phyloP scores from a whole-genome alignment of 2,113 vertebrate species.

The Lepisosteus oculatus region DNA sequence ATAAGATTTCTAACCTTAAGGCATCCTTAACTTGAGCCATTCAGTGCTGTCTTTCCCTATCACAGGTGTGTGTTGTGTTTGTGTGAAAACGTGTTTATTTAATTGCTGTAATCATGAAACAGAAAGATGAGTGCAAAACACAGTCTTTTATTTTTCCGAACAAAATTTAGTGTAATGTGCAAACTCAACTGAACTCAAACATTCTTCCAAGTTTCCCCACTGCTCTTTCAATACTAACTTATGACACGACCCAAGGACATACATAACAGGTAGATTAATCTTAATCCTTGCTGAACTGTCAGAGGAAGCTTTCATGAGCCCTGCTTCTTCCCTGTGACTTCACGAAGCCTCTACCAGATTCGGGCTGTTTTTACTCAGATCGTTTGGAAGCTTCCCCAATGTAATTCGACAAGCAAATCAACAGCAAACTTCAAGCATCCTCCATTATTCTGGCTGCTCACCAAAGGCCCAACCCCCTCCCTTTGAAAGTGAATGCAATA shows the following conservation, averaged over 20 bases:
- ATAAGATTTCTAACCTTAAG: no score
- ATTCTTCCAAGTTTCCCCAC: no score
- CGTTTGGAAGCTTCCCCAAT: not conserved
- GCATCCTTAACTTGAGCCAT: no score
- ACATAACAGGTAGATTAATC: not conserved
- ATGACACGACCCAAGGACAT: no score
- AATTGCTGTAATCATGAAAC: no score
- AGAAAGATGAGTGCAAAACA: not conserved
- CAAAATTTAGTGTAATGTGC: no score
- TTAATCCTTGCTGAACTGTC: not conserved
- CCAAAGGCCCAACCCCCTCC: not conserved
- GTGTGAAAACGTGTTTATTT: no score
- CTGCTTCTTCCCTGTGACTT: not conserved
- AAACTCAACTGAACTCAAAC: no score
- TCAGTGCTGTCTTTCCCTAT: no score
- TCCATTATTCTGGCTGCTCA: not conserved
- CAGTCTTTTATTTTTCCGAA: not conserved
- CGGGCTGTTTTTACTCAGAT: constrained; percentile 8
- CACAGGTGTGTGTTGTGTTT: no score
- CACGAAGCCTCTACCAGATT: not conserved
- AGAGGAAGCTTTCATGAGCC: not conserved
- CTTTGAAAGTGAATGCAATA: constrained; percentile 7
- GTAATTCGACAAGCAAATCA: constrained; percentile 5
- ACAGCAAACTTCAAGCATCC: not conserved
- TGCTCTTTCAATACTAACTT: no score